A percentile compares a stretch with the other conserved stretches of the same genome.
Conservation (phyloP, 1,140 invertebrate species). For the Odontomachus brunneus region DNA sequence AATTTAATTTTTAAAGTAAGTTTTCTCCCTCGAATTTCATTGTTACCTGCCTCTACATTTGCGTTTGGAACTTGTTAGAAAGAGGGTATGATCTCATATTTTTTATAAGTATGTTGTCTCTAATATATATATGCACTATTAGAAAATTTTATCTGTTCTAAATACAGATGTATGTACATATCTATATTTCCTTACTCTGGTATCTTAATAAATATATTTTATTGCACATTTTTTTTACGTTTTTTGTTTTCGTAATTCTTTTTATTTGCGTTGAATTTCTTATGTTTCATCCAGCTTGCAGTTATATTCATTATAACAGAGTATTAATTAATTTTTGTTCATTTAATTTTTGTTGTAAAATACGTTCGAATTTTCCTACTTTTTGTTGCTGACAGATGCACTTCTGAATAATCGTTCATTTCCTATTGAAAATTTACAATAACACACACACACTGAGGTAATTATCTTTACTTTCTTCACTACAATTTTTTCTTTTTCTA, state of each 20-base stretch:
- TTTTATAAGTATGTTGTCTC: not conserved
- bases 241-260: conserved; percentile 1
- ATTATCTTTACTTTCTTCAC: no score
- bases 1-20: no score
- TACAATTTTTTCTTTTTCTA: not conserved
- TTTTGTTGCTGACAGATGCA: conserved; percentile 19
- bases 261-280: conserved; percentile 13
- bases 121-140: no score
- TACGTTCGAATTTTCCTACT: conserved; percentile 7
- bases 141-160: no score
- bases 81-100: no score
- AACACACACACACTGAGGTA: not conserved
- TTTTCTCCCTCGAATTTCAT: no score
- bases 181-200: not conserved
- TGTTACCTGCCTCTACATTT: no score
- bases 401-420: conserved; percentile 24
- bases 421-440: conserved; percentile 2
- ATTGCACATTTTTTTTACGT: not conserved
- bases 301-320: not conserved
- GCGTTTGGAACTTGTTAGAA: no score
- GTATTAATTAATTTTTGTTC: conserved; percentile 1
- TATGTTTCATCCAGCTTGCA: conserved; percentile 9
- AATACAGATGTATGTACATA: not conserved
- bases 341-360: conserved; percentile 10
- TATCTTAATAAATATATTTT: conserved; percentile 36